Evolutionary conservation across 2,113 vertebrate species (phyloP).

Genomic region (Cervus canadensis): DNA sequence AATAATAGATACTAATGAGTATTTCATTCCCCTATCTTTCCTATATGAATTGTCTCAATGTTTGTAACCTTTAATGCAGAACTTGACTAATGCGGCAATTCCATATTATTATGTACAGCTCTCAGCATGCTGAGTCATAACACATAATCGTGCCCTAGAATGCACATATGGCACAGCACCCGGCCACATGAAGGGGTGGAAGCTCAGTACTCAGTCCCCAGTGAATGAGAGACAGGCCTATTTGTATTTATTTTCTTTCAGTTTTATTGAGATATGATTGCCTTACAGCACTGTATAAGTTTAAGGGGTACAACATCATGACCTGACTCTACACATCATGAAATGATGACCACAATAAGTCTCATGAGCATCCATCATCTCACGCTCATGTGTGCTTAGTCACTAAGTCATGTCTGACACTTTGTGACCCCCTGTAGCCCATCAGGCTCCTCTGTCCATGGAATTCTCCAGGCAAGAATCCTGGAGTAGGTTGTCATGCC

Average conservation of each 20-base stretch:
- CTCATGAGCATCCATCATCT: not conserved
- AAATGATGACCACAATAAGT: not conserved
- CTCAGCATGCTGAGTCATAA: not conserved
- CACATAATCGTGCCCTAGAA: not conserved
- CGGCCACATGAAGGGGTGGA: not conserved
- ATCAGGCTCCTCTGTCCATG: not conserved
- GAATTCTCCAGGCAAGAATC: not conserved
- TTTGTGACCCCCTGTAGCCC: not conserved
- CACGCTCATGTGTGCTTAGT: not conserved
- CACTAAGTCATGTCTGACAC: not conserved
- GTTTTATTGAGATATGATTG: not conserved
- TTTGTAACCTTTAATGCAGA: not conserved
- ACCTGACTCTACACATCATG: not conserved
- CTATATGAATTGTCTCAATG: not conserved
- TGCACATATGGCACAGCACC: not conserved
- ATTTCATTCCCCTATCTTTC: not conserved
- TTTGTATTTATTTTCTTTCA: not conserved
- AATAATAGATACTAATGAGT: not conserved
- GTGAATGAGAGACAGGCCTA: not conserved
- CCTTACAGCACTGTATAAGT: not conserved
- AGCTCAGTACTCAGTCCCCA: not conserved
- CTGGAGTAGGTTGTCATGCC: not conserved
- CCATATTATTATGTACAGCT: not conserved
- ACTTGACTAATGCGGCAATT: not conserved
- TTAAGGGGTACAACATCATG: not conserved